Evolutionary conservation across 2,113 vertebrate species (phyloP), one percentile per base, ranked within the genome.

Genomic region (Rutilus rutilus): DNA sequence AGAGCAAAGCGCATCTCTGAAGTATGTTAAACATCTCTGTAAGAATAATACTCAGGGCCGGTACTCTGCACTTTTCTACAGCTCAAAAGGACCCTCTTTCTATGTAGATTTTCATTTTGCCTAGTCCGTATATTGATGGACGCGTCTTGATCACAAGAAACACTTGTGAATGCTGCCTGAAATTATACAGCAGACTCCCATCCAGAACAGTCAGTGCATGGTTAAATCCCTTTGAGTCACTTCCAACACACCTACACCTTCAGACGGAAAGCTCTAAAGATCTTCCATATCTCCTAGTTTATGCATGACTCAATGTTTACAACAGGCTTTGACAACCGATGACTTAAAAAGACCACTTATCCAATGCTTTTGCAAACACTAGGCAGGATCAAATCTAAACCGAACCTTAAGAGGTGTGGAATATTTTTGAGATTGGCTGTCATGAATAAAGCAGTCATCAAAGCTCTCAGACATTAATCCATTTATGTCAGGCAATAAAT

Each of bases 211-310:
- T 71, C 71, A 52, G 6, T 33, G 42, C 25, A 33, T 14, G 12
- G 64, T 69, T 65, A 69, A 67, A 67, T 21, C 60, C 60, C 39
- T 82, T 47, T 82, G 42, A 65, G 19, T 67, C 45, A 65, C 42
- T 69, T 82, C 64, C 45, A 67, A 82, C 79, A 81, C 78, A 65
- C 45, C 47, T 83, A 73, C 47, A 83, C 45, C 6, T 83, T 83
- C 30, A 83, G 65, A 71, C 15, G 25, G 12, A 81, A 81, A 45
- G 42, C 39, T 81, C 45, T 67, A 36, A 82, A 69, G 64, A 83
- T 50, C 65, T 73, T n/a, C 30, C 27, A 71, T 36, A 54, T 83
- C 15, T 82, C 47, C 9, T 69, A 64, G n/a, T 65, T 65, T 50
- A 73, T 73, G 25, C 27, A 83, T 83, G 81, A 83, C 65, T 71